Evolutionary conservation across 2,113 vertebrate species (phyloP), one percentile per base, ranked within the genome.

Genomic region (Chlorodrepanis virens): DNA sequence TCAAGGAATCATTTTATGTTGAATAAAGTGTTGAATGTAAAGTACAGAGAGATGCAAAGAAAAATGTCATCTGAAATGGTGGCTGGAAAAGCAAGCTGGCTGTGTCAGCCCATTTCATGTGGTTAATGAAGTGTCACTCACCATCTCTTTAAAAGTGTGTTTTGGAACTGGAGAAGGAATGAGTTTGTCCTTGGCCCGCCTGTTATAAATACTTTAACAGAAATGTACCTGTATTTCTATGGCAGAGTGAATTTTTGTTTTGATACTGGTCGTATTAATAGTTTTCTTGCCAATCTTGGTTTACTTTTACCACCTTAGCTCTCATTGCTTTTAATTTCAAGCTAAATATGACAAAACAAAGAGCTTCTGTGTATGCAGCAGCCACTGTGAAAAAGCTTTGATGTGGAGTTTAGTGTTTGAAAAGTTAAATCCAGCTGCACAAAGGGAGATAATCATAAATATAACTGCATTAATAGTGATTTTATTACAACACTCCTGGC

Each of bases 401-500:
- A 83, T 87, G 70, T 65, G 52, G 78, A 83, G 37, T 69, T 82
- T 39, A 83, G 83, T 40, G 31, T 68, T 83, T 52, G 76, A 78
- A 90, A 95, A 95, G 83, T 78, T 85, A 89, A 90, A 80, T 86
- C 68, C 52, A 75, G 64, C 91, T 85, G 56, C 79, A 59, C 60
- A 11, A 95, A 89, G 63, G 81, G 74, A 87, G 85, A 87, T 92
- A 78, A 59, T 90, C 75, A 78, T 95, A 95, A 96, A 92, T 93
- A 90, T 59, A 92, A 86, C 88, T 69, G 61, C 75, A 76, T 97
- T 96, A 96, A 96, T 95, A 88, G 87, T 19, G 37, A 44, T 96
- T 97, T 96, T 93, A 90, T 97, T 96, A 40, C 82, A 83, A 82
- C 90, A 56, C 88, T 63, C 95, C 94, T 93, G 96, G 77, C 95